Percentiles rank a stretch among this genome's conserved stretches.
Conservation (phyloP, 2,888 invertebrate genomes). For the Agrilus cyanescens region DNA sequence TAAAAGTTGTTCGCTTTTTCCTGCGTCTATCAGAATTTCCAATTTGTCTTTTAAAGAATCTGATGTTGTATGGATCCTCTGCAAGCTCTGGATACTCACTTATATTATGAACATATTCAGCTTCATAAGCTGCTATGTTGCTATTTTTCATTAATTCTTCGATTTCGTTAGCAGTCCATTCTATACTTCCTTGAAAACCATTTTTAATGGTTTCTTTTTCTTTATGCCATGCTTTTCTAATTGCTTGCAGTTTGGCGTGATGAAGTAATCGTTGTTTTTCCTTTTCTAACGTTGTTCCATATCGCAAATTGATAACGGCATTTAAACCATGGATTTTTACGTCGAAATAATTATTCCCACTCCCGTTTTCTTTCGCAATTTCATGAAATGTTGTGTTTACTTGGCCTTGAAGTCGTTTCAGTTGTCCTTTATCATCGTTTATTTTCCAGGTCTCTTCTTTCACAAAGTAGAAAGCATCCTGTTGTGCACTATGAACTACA, state of each 20-base stretch:
- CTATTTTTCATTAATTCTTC: conserved; percentile 82
- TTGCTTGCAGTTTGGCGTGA: conserved; percentile 78
- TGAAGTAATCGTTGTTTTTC: conserved; percentile 81
- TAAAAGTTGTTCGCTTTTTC: conserved; percentile 49
- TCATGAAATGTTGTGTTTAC: conserved; percentile 89
- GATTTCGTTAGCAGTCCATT: conserved; percentile 80
- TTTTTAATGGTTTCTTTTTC: conserved; percentile 75
- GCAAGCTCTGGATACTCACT: conserved; percentile 84
- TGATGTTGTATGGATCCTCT: conserved; percentile 91
- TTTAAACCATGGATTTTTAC: conserved; percentile 86
- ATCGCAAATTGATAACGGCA: conserved; percentile 86
- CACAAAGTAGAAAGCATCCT: conserved; percentile 87
- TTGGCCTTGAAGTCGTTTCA: conserved; percentile 80
- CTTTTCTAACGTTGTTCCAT: conserved; percentile 83
- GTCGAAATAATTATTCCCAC: conserved; percentile 65
- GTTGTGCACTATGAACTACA: conserved; percentile 76
- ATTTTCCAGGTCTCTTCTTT: conserved; percentile 87
- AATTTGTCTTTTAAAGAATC: conserved; percentile 71
- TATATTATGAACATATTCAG: conserved; percentile 85
- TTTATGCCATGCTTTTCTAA: conserved; percentile 85
- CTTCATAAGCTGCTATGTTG: conserved; percentile 75
- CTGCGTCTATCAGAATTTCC: conserved; percentile 60
- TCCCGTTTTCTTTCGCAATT: conserved; percentile 54
- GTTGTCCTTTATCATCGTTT: conserved; percentile 75
- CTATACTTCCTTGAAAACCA: conserved; percentile 63